These are phyloP conservation scores for Cassiopea andromeda DNA, from an alignment of 30 jellyfish, hydroid and myxozoan species.

Conservation along the genomic window DNA sequence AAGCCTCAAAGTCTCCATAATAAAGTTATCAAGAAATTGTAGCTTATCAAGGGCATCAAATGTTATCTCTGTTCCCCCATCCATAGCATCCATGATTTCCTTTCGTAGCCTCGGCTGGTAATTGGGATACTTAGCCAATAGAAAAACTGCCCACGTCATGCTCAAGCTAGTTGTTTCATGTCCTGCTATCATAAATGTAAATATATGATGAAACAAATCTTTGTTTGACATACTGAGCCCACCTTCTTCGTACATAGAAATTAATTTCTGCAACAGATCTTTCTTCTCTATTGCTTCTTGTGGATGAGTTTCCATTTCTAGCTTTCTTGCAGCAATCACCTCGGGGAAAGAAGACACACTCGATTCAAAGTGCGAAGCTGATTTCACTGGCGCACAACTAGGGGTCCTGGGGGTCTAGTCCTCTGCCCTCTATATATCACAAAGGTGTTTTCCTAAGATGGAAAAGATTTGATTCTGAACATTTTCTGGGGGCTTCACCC, in stretches of 20 bases:
- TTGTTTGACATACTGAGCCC: neutral
- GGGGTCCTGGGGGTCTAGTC: no score
- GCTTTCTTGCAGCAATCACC: constrained; percentile 38
- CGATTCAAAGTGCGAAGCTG: constrained; percentile 9
- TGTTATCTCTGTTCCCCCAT: constrained; percentile 26
- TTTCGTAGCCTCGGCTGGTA: constrained; percentile 29
- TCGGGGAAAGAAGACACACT: neutral
- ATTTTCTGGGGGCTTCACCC: no score
- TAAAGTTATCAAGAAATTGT: constrained; percentile 32
- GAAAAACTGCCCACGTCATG: constrained; percentile 45
- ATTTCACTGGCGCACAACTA: neutral
- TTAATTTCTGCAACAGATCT: constrained; percentile 42
- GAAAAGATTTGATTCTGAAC: no score
- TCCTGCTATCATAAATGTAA: constrained; percentile 71
- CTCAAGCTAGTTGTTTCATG: constrained; percentile 70
- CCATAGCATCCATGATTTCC: constrained; percentile 11
- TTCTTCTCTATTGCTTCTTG: constrained; percentile 19
- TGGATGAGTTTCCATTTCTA: constrained; percentile 34
- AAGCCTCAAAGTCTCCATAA: constrained; percentile 55
- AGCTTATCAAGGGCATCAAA: constrained; percentile 31
- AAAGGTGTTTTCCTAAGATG: no score
- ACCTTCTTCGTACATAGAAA: constrained; percentile 43
- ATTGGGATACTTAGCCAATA: constrained; percentile 46
- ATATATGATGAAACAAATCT: constrained; percentile 39
- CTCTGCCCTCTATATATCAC: no score